Percentiles rank a stretch among this genome's conserved stretches.
phyloP scores from a whole-genome alignment of 2,797 vertebrate species.

The Characodon lateralis region DNA sequence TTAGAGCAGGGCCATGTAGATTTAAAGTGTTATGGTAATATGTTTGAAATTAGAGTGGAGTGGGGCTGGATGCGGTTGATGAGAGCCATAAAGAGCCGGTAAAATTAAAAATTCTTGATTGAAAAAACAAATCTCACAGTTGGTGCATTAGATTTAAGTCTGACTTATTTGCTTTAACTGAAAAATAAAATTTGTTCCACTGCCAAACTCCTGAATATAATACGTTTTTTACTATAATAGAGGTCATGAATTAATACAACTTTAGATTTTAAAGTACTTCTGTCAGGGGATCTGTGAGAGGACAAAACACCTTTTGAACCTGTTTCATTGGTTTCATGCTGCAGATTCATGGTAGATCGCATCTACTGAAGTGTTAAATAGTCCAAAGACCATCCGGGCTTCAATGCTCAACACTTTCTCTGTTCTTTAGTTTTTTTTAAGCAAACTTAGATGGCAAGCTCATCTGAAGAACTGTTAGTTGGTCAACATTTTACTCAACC shows the following conservation, averaged over 20 bases:
- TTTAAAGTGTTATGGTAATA: conserved; percentile 24
- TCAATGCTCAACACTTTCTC: no score
- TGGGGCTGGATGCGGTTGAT: conserved; percentile 15
- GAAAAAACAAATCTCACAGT: conserved; percentile 2
- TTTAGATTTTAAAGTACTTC: neutral
- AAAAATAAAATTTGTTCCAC: neutral
- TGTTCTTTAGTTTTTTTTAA: no score
- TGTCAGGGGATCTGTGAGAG: no score
- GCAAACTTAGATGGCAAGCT: no score
- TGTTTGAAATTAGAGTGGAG: conserved; percentile 13
- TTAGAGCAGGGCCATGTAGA: conserved; percentile 15
- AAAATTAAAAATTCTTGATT: conserved; percentile 15
- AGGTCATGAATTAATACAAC: neutral
- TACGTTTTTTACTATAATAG: neutral
- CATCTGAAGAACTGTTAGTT: no score
- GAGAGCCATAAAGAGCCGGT: neutral
- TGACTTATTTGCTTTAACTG: neutral
- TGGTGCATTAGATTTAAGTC: neutral
- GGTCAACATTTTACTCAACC: no score
- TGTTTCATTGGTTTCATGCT: no score
- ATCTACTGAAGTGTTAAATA: no score
- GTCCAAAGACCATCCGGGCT: no score
- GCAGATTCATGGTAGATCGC: no score
- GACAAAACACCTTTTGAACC: no score
- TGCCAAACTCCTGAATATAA: neutral